Evolutionary conservation across 2,797 vertebrate species (phyloP).

Genomic region (Iguana delicatissima): DNA sequence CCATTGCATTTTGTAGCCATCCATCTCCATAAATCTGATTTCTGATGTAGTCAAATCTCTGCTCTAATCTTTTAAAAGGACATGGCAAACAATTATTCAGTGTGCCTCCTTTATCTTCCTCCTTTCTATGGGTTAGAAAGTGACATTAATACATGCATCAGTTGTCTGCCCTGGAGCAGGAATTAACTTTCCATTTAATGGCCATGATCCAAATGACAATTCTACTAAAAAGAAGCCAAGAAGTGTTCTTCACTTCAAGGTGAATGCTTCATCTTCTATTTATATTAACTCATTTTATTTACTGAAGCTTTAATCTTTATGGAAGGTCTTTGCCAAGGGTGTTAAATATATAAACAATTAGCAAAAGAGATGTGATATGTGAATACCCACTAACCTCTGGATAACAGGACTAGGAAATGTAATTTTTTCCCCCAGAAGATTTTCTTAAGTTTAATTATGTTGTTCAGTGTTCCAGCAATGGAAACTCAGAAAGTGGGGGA

Average conservation of each 20-base stretch:
- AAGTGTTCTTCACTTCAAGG: background rate
- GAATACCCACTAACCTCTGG: background rate
- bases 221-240: background rate
- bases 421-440: background rate
- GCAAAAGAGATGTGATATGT: background rate
- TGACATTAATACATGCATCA: conserved; percentile 18
- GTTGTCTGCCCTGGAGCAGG: conserved; percentile 8
- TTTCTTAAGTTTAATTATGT: background rate
- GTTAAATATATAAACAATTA: background rate
- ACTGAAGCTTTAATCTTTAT: background rate
- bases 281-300: background rate
- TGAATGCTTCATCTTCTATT: background rate
- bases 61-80: conserved; percentile 44
- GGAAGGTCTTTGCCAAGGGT: background rate
- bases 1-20: conserved; percentile 46
- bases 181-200: conserved; percentile 42
- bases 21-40: conserved; percentile 61
- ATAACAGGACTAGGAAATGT: background rate
- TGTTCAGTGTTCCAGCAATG: background rate
- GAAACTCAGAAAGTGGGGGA: background rate
- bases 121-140: conserved; percentile 24
- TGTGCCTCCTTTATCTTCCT: conserved; percentile 14
- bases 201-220: conserved; percentile 17
- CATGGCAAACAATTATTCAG: conserved; percentile 32
- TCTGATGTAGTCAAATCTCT: conserved; percentile 51